Evolutionary conservation across 2,797 vertebrate genomes (phyloP), one percentile per base, ranked within the genome.

Genomic region (Enteromius argenteus): DNA sequence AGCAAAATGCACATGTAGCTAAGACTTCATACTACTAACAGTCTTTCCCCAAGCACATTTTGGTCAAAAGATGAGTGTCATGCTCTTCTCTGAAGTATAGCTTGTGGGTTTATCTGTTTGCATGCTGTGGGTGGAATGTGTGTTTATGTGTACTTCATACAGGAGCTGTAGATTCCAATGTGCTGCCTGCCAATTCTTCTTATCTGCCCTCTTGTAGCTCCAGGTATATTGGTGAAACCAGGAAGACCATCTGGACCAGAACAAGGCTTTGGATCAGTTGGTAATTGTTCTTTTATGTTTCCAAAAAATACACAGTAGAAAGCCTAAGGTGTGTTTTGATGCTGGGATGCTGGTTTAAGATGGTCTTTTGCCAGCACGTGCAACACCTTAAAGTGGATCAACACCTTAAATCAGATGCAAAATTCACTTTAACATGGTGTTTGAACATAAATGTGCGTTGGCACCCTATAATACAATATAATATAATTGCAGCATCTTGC

Each of bases 171-270:
- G 13, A 27, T 35, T 76, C 39, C 17, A 64, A 11, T 21, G 2
- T 79, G 84, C 89, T 0, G 84, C 72, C 77, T 85, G n/a, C 21
- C 5, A 81, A 68, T 73, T 71, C 5, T 44, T 68, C 66, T 91
- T 91, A 91, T 15, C 87, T 81, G 84, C 32, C 13, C 74, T 77
- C 51, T 67, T 88, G 75, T 91, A 98, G 98, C 98, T 46, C 97
- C 94, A 35, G 97, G 96, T 72, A 92, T 95, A 46, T 91, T 94
- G 10, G 93, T 95, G 64, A 99, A 97, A 87, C 82, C 85, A 68
- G 97, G 97, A 83, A 93, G 93, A 69, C 92, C 93, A 30, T 8
- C 93, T 85, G 91, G 94, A 64, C 56, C 92, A 0, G 96, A 96
- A 80, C 86, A 93, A 0, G 95, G 94, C 88, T 91, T 94, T 88